Conservation (phyloP, 2,888 invertebrate species). For the Melieria crassipennis region DNA sequence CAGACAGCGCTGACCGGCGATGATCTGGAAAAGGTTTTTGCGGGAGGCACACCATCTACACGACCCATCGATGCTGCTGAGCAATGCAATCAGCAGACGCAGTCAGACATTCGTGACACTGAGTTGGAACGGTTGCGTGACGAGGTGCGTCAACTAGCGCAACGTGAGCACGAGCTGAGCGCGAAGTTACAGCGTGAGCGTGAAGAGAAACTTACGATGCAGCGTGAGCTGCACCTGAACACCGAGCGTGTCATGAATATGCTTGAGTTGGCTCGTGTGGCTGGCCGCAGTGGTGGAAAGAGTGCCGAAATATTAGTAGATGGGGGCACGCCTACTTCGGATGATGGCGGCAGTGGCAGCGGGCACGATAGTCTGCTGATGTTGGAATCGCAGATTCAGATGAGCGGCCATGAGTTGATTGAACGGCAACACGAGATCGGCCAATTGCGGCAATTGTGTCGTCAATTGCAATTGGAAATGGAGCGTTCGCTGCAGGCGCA, state of each 20-base stretch:
- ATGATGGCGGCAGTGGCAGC: slow-evolving; percentile 65
- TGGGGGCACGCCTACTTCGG: slow-evolving; percentile 64
- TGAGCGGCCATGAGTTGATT: slow-evolving; percentile 78
- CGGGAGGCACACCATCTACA: slow-evolving; percentile 67
- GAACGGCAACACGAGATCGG: slow-evolving; percentile 82
- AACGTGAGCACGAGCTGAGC: slow-evolving; percentile 73
- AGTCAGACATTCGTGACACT: slow-evolving; percentile 73
- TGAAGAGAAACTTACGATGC: slow-evolving; percentile 77
- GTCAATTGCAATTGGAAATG: slow-evolving; percentile 76
- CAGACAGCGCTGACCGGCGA: slow-evolving; percentile 80
- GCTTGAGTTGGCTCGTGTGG: slow-evolving; percentile 64
- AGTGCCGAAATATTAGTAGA: slow-evolving; percentile 33
- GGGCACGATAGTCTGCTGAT: slow-evolving; percentile 81
- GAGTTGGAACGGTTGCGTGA: slow-evolving; percentile 73
- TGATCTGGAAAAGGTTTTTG: slow-evolving; percentile 78
- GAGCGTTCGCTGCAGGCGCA: slow-evolving; percentile 76
- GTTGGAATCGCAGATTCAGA: slow-evolving; percentile 78
- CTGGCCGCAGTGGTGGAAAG: slow-evolving; percentile 46
- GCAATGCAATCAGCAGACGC: slow-evolving; percentile 70
- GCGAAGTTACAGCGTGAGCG: slow-evolving; percentile 74
- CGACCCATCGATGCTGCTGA: slow-evolving; percentile 66
- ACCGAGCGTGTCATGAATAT: slow-evolving; percentile 76
- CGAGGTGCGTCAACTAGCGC: slow-evolving; percentile 70
- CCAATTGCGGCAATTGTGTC: slow-evolving; percentile 75
- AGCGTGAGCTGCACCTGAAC: slow-evolving; percentile 79